These are phyloP conservation scores for Eurois occulta DNA, from an alignment of 2,888 invertebrate genomes.

Conservation along the genomic window DNA sequence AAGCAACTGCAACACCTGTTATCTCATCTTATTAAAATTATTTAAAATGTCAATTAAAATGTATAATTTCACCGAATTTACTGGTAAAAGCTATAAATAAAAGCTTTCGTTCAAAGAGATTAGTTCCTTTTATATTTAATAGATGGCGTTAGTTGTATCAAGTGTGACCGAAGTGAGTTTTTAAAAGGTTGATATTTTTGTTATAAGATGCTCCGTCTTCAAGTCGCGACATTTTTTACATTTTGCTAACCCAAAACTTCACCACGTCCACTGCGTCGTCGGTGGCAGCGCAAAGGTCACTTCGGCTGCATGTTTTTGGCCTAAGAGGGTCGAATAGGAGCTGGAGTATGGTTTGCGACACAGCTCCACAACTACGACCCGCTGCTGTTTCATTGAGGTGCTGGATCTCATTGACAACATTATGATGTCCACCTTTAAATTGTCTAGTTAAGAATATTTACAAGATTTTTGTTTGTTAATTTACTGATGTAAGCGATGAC, in stretches of 20 bases:
- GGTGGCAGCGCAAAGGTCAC: no score
- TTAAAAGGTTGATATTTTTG: background rate
- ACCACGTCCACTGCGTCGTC: no score
- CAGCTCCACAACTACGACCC: no score
- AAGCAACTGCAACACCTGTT: no score
- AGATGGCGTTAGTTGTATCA: constrained; percentile 61
- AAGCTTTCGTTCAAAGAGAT: background rate
- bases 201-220: no score
- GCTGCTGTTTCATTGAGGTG: no score
- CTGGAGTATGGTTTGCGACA: no score
- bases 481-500: background rate
- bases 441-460: background rate
- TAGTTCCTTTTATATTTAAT: constrained; percentile 46
- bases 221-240: no score
- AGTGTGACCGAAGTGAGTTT: background rate
- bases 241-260: no score
- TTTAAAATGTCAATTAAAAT: background rate
- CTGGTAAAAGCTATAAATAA: background rate
- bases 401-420: background rate
- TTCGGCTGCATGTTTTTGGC: no score
- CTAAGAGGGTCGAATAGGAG: no score
- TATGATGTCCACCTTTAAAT: background rate
- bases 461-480: background rate
- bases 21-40: no score
- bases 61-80: background rate